These are phyloP conservation scores for Poecilus cupreus DNA, from an alignment of 2,888 invertebrate genomes.

Conservation along the genomic window DNA sequence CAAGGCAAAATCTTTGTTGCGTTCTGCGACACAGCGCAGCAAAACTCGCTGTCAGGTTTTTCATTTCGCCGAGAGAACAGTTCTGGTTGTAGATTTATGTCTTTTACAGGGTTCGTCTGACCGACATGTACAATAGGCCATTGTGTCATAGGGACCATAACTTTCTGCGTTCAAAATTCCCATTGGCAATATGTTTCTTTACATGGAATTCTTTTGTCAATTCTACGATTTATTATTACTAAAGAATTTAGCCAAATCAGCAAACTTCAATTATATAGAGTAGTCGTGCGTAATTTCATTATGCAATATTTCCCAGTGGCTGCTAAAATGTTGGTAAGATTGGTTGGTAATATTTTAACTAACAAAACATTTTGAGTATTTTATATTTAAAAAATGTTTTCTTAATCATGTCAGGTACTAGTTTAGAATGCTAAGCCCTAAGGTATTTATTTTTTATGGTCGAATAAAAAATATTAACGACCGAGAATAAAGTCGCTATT, in stretches of 20 bases:
- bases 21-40: not conserved
- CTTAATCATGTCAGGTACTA: not conserved
- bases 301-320: no score
- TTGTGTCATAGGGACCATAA: slow-evolving; percentile 43
- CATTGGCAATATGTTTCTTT: not conserved
- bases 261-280: no score
- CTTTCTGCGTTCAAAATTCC: not conserved
- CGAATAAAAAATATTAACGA: not conserved
- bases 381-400: not conserved
- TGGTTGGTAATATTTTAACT: no score
- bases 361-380: no score
- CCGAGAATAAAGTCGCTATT: no score
- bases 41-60: not conserved
- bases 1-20: not conserved
- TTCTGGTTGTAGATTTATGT: not conserved
- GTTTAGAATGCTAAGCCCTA: not conserved
- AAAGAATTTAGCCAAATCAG: no score
- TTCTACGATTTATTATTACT: no score
- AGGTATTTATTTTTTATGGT: not conserved
- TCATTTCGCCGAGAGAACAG: not conserved
- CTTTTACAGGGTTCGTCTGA: not conserved
- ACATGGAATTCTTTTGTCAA: no score
- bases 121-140: slow-evolving; percentile 45
- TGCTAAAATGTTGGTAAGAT: no score
- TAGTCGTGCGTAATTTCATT: no score